phyloP scores from a whole-genome alignment of 2,113 vertebrate species.

The Apodemus speciosus region DNA sequence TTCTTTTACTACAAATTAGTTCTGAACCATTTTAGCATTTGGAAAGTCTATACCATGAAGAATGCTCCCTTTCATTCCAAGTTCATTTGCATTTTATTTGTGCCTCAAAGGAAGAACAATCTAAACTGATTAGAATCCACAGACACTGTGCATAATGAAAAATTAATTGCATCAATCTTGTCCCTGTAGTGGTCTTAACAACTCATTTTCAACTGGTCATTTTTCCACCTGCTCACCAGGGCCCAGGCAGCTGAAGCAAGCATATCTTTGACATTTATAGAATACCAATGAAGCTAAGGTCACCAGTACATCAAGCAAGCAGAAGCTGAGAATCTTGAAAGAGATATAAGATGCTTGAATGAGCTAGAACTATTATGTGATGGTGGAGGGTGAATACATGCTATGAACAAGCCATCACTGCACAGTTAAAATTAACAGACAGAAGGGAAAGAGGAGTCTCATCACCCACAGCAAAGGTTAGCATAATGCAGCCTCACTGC shows the following conservation, averaged over 20 bases:
- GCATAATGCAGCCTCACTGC: constrained; percentile 62
- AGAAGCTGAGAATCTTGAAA: constrained; percentile 68
- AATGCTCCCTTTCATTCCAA: constrained; percentile 82
- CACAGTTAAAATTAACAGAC: constrained; percentile 57
- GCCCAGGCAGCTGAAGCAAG: constrained; percentile 86
- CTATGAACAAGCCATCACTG: constrained; percentile 70
- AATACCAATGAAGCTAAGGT: constrained; percentile 88
- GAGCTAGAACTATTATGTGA: constrained; percentile 72
- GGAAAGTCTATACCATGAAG: constrained; percentile 81
- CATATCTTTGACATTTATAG: constrained; percentile 80
- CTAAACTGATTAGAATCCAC: constrained; percentile 88
- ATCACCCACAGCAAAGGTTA: constrained; percentile 75
- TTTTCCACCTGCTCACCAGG: constrained; percentile 89
- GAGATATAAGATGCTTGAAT: constrained; percentile 80
- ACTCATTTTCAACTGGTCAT: constrained; percentile 90
- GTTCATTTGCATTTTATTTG: constrained; percentile 87
- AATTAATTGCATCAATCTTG: constrained; percentile 92
- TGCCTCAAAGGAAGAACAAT: constrained; percentile 85
- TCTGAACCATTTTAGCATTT: constrained; percentile 79
- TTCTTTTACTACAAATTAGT: constrained; percentile 80
- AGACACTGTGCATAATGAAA: constrained; percentile 88
- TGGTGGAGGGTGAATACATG: constrained; percentile 61
- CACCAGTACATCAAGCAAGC: constrained; percentile 68
- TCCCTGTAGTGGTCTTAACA: constrained; percentile 88
- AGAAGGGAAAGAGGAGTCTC: constrained; percentile 54